Base-by-base conservation (phyloP, 2,797 vertebrate genomes). In the Semaprochilodus insignis region DNA sequence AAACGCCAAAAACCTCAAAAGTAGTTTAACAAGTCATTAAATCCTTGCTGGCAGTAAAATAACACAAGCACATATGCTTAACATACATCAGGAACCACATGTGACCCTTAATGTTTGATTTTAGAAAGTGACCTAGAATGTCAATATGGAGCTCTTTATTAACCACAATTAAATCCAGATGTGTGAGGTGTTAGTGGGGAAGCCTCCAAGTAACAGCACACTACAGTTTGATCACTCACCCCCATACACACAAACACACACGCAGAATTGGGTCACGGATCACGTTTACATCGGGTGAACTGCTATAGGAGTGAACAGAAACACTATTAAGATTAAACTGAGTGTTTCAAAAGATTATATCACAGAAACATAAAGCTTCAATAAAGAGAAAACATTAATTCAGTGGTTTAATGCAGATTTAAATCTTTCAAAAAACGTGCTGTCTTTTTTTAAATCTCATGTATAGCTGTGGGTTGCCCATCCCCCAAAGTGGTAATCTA, bases 381-480 rank as follows among this genome's bases (percentile, higher is more conserved):
- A 25, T 14, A 55, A 60, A 31, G 25, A 0, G 17, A n/a, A 75
- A 16, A 10, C 8, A n/a, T 1, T 3, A 8, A 6, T 13, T 66
- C 14, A 34, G 8, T 3, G 17, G 25, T 8, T 14, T 51, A 14
- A 44, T 0, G 0, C 17, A 63, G 36, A 59, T 40, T 62, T 10
- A 44, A 69, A 27, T 7, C 54, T 67, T 60, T 25, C 21, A 71
- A 83, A 62, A 85, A 85, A 92, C 93, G 92, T 88, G 85, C 87
- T 72, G 89, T 93, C 93, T 91, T 92, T 90, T 93, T 95, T 95
- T 95, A 95, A 94, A 94, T 92, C 89, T 87, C 90, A 91, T 88
- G 85, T 91, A 93, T 91, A 92, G 70, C 31, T 36, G 87, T 87
- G 88, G 85, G 87, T 82, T 89, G 89, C 93, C 94, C 94, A 93